These are phyloP conservation scores for Indri indri DNA, from an alignment of 2,113 vertebrate species.

Conservation along the genomic window DNA sequence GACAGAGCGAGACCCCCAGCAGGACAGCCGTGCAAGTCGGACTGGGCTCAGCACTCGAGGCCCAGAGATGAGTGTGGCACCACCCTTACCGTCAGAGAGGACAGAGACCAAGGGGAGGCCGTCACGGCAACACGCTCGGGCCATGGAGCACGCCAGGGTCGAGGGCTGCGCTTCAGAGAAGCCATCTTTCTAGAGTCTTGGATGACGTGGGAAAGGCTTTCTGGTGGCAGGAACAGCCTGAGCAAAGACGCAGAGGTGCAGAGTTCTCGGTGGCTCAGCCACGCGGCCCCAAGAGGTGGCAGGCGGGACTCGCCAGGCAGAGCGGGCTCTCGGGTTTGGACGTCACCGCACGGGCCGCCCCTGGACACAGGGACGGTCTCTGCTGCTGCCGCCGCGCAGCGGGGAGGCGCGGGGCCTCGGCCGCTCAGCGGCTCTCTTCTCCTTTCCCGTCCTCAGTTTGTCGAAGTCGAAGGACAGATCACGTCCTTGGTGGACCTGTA, in stretches of 20 bases:
- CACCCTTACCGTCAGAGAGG: not conserved
- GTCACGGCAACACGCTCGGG: fast-evolving
- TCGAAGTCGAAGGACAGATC: slow-evolving; percentile 99
- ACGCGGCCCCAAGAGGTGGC: too few relatives aligned
- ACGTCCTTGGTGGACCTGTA: slow-evolving; percentile 99
- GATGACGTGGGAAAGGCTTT: not conserved
- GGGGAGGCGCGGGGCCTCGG: too few relatives aligned
- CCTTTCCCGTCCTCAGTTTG: slow-evolving; percentile 87
- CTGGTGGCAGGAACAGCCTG: not conserved
- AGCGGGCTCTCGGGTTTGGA: too few relatives aligned
- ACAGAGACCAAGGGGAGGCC: too few relatives aligned
- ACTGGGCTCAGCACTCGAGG: not conserved
- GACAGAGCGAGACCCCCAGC: too few relatives aligned
- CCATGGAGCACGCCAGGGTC: fast-evolving
- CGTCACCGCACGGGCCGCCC: too few relatives aligned
- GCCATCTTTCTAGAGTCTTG: not conserved
- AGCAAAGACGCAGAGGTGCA: not conserved
- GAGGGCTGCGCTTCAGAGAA: not conserved
- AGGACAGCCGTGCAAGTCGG: not conserved
- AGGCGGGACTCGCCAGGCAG: too few relatives aligned
- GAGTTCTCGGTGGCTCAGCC: not conserved
- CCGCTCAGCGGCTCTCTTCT: not conserved
- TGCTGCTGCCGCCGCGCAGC: too few relatives aligned
- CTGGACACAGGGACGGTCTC: too few relatives aligned
- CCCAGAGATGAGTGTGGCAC: not conserved